phyloP scores from a whole-genome alignment of 2,113 vertebrate species.

The Chaenogobius annularis region DNA sequence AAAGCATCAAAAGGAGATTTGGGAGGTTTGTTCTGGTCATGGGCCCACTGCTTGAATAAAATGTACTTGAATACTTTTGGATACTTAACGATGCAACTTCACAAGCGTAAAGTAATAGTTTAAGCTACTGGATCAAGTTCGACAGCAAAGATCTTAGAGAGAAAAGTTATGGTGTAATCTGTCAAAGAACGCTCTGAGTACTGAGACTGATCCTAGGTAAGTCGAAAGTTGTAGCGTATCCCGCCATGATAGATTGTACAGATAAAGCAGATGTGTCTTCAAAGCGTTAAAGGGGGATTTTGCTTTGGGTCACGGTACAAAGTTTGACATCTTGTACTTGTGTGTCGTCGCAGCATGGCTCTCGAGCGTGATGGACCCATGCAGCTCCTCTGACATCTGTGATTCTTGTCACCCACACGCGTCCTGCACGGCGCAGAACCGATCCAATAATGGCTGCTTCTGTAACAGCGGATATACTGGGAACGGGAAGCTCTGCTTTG shows the following conservation, averaged over 20 bases:
- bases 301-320: constrained; percentile 16
- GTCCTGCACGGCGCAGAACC: constrained; percentile 50
- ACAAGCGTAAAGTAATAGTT: background rate
- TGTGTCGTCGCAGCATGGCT: constrained; percentile 70
- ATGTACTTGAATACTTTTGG: background rate
- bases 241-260: constrained; percentile 2
- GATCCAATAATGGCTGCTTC: constrained; percentile 57
- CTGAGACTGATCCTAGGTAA: constrained; percentile 2
- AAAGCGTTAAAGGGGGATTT: background rate
- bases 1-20: background rate
- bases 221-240: background rate
- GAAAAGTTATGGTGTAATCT: background rate
- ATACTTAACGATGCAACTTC: background rate
- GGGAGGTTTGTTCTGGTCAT: background rate
- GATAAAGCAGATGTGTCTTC: background rate
- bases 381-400: constrained; percentile 69
- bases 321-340: constrained; percentile 16
- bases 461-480: constrained; percentile 75
- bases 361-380: constrained; percentile 72
- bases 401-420: constrained; percentile 66
- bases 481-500: constrained; percentile 69
- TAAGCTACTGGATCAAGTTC: background rate
- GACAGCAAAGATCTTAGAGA: background rate
- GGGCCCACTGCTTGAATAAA: too few relatives aligned
- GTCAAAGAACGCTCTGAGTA: background rate